Evolutionary conservation across 2,797 vertebrate species (phyloP).

Genomic region (Rallus crepitans): DNA sequence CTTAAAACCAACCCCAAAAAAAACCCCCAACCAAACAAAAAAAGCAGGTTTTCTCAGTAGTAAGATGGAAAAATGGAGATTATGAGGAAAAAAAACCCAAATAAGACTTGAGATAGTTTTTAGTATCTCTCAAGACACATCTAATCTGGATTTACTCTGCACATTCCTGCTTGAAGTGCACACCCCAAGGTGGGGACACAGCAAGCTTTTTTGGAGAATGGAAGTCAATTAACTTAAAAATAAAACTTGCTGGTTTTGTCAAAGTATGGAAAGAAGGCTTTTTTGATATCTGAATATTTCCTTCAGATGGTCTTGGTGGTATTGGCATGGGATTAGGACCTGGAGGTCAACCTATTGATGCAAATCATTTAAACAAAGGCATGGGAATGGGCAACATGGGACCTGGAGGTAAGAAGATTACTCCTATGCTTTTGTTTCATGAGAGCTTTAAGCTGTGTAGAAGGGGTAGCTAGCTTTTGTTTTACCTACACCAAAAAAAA

Average conservation of each 20-base stretch:
- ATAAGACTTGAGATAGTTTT: background rate
- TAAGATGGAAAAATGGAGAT: constrained; percentile 3
- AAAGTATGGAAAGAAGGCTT: constrained; percentile 66
- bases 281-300: constrained; percentile 67
- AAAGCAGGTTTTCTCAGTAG: constrained; percentile 15
- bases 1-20: constrained; percentile 16
- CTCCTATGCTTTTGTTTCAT: constrained; percentile 74
- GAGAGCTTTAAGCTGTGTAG: constrained; percentile 74
- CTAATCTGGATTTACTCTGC: constrained; percentile 24
- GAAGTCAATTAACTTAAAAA: constrained; percentile 53
- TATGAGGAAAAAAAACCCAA: background rate
- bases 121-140: constrained; percentile 31
- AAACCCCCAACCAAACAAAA: too few species aligned
- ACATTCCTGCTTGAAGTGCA: constrained; percentile 21
- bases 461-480: constrained; percentile 69
- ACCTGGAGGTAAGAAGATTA: constrained; percentile 84
- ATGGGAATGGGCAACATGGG: constrained; percentile 93
- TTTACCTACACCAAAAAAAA: constrained; percentile 52
- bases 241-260: constrained; percentile 72
- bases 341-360: constrained; percentile 96
- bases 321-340: constrained; percentile 95
- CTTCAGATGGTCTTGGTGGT: constrained; percentile 94
- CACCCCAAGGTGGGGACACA: constrained; percentile 60
- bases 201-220: constrained; percentile 69
- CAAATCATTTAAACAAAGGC: constrained; percentile 92